phyloP scores from a whole-genome alignment of 30 jellyfish, hydroid and myxozoan genomes.

The Cassiopea andromeda region DNA sequence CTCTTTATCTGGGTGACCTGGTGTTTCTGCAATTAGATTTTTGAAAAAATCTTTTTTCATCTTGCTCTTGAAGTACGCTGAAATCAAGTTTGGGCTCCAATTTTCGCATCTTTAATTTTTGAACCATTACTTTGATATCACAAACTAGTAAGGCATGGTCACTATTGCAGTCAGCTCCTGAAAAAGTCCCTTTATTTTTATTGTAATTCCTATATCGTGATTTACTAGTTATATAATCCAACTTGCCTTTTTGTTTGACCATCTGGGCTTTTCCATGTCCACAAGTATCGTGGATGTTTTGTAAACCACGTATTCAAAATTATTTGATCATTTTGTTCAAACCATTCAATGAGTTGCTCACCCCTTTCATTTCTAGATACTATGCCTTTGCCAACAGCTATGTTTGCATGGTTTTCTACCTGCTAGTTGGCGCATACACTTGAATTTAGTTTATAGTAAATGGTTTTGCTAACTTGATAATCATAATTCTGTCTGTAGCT shows the following conservation, averaged over 20 bases:
- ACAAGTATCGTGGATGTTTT: slow-evolving; percentile 18
- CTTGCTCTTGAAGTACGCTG: neutral
- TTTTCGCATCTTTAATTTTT: slow-evolving; percentile 1
- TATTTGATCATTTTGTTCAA: slow-evolving; percentile 9
- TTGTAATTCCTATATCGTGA: slow-evolving; percentile 25
- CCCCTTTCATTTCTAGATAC: slow-evolving; percentile 48
- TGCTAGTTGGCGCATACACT: slow-evolving; percentile 60
- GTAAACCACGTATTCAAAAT: slow-evolving; percentile 36
- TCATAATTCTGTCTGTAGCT: slow-evolving; percentile 9
- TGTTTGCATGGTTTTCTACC: neutral
- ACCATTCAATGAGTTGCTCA: slow-evolving; percentile 18
- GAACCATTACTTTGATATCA: neutral
- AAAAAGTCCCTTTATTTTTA: slow-evolving; percentile 3
- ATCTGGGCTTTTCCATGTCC: slow-evolving; percentile 54
- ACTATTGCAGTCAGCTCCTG: slow-evolving; percentile 51
- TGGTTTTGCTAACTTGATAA: slow-evolving; percentile 25
- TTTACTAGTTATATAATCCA: slow-evolving; percentile 22
- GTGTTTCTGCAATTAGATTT: neutral
- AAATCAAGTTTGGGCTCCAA: neutral
- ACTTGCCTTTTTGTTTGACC: slow-evolving; percentile 18
- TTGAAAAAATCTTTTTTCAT: neutral
- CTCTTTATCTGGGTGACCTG: neutral
- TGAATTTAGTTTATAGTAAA: neutral
- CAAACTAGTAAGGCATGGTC: slow-evolving; percentile 14
- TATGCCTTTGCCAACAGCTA: slow-evolving; percentile 26